Conservation (phyloP, 53 echinoderm and acorn worm genomes). For the Arbacia lixula region DNA sequence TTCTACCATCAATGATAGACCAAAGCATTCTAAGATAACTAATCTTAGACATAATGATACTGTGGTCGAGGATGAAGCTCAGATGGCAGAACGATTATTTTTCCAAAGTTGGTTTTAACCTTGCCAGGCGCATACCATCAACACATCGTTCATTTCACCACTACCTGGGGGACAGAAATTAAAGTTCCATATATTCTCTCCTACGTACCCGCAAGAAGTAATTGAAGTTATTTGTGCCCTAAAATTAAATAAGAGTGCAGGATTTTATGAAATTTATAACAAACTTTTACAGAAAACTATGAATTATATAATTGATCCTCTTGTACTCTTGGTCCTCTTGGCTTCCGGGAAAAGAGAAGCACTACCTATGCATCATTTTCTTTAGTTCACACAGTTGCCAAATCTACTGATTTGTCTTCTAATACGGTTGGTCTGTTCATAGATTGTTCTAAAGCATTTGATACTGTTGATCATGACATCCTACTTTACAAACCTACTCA, state of each 20-base stretch:
- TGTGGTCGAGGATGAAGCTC: background rate
- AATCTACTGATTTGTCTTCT: background rate
- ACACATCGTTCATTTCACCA: constrained; percentile 1
- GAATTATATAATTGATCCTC: background rate
- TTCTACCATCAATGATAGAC: background rate
- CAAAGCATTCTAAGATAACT: background rate
- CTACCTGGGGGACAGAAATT: constrained; percentile 14
- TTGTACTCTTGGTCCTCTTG: background rate
- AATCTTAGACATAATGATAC: constrained; percentile 9
- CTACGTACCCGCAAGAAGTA: constrained; percentile 14
- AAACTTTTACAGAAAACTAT: background rate
- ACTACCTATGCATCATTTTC: background rate
- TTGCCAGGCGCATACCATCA: constrained; percentile 11
- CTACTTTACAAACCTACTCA: no score
- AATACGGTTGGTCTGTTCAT: no score
- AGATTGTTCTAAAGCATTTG: no score
- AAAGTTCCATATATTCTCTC: constrained; percentile 31
- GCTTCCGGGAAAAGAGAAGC: background rate
- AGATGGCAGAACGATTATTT: background rate
- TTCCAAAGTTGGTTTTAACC: constrained; percentile 18
- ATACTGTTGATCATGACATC: no score
- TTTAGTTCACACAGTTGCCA: background rate
- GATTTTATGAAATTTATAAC: constrained; percentile 7
- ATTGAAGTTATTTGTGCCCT: background rate
- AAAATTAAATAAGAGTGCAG: constrained; percentile 17